Evolutionary conservation across 2,888 invertebrate species (phyloP), one percentile per base, ranked within the genome.

Genomic region (Drosophila pegasa): DNA sequence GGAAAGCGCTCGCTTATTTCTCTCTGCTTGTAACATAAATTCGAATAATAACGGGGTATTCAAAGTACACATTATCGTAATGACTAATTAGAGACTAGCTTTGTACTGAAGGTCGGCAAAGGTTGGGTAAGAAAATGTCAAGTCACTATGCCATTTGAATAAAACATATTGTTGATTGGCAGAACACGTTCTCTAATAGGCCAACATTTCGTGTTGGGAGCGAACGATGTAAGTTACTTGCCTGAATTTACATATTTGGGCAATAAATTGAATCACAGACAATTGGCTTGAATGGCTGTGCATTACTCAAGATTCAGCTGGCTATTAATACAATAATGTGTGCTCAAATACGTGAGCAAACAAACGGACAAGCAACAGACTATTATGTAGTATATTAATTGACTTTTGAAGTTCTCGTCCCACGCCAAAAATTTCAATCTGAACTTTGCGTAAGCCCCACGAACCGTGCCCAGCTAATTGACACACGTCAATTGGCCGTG

Each of bases 401-500:
- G 61, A 47, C 37, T 60, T 61, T 20, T 9, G 10, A 27, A 61
- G 38, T 48, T 54, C 45, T 45, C 29, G 20, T 10, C 12, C 41
- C 33, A n/a, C 2, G 33, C 31, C 31, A 1, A 6, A 7, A 18
- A 40, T 25, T 40, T 29, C 12, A 22, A n/a, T 43, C 8, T 51
- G 16, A 57, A 65, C 55, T 57, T 31, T 31, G 25, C 31, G 8
- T n/a, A 37, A 51, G 8, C 40, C 20, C 20, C 33, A n/a, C 14
- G 37, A 29, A 27, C 41, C 41, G 20, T 33, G 5, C 25, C 27
- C 33, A 54, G 67, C 78, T 80, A 80, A 83, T 80, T 83, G 84
- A 69, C 80, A 68, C 56, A 70, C 70, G 84, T 78, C 80, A 78
- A 69, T 78, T 78, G 76, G 70, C 50, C 57, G 63, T 52, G 50